Percentiles rank a stretch among this genome's conserved stretches.
Conservation (phyloP, 2,888 invertebrate species). For the Ophion obscuratus region DNA sequence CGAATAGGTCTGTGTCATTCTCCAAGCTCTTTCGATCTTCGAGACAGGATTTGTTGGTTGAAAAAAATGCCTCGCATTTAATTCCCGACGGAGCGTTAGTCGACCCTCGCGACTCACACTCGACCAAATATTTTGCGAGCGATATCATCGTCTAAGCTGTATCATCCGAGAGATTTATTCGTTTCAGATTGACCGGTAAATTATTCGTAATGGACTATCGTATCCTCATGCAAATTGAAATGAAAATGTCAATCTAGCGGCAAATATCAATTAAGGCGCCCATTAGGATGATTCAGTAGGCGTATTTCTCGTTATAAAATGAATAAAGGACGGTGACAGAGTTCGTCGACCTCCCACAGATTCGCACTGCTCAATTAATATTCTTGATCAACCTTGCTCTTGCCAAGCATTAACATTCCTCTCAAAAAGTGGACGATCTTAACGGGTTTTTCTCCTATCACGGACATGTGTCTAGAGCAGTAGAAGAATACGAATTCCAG, state of each 20-base stretch:
- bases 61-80: constrained; percentile 13
- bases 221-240: constrained; percentile 24
- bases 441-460: constrained; percentile 12
- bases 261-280: background rate
- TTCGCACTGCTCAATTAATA: constrained; percentile 10
- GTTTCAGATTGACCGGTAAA: background rate
- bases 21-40: background rate
- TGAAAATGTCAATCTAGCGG: background rate
- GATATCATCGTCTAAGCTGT: constrained; percentile 15
- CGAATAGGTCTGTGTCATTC: constrained; percentile 30
- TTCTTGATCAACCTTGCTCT: background rate
- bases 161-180: constrained; percentile 27
- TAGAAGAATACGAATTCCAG: background rate
- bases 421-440: constrained; percentile 12
- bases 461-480: background rate
- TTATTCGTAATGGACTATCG: constrained; percentile 10
- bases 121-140: background rate
- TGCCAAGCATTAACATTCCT: background rate
- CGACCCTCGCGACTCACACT: constrained; percentile 17
- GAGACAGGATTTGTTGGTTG: constrained; percentile 10
- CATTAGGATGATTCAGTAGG: constrained; percentile 23
- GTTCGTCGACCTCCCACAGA: background rate
- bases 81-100: constrained; percentile 20
- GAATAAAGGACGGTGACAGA: background rate
- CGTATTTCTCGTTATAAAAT: constrained; percentile 7